Evolutionary conservation across 2,888 invertebrate species (phyloP), one percentile per base, ranked within the genome.

Genomic region (Pammene aurita): DNA sequence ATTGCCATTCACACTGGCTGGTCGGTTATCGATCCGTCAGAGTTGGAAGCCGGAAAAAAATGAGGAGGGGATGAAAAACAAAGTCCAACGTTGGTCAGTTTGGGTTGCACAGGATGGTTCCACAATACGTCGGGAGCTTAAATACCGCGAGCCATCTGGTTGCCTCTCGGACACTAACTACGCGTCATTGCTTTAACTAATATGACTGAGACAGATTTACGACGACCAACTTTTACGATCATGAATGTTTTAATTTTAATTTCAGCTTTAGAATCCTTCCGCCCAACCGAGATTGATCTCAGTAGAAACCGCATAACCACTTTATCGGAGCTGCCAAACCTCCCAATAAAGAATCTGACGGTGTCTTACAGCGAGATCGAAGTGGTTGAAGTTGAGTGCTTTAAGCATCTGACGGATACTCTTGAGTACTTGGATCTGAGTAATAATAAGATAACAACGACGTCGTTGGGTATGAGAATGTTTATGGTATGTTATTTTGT

Each of bases 391-490:
- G 80, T 92, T 6, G 87, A 81, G 0, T 93, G 94, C 7, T 96
- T 96, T 77, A 84, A 86, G 64, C 89, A 94, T 73, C 81, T 96
- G 38, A 85, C 85, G 7, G 85, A 86, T 13, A 89, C 93, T 38
- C 84, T 96, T 72, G 86, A 85, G 0, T 89, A 87, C n/a, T 80
- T 96, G 57, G 95, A 96, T 83, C 82, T 96, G 73, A 95, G 95
- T 66, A 79, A 93, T 57, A 96, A 96, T 76, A 86, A 93, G 54
- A 85, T 96, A 10, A 89, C 90, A 0, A 93, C 92, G 0, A 81
- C 92, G 0, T 78, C 83, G 0, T 77, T 96, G 2, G 80, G 77
- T 34, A 94, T 94, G 0, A 84, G 93, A 44, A 90, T 94, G 0
- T 96, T 96, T 76, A 86, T 93, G 86, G 96, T 95, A 84, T 85